These are phyloP conservation scores for Hipparchia sbordonii DNA, from an alignment of 2,888 invertebrate species.

Conservation along the genomic window DNA sequence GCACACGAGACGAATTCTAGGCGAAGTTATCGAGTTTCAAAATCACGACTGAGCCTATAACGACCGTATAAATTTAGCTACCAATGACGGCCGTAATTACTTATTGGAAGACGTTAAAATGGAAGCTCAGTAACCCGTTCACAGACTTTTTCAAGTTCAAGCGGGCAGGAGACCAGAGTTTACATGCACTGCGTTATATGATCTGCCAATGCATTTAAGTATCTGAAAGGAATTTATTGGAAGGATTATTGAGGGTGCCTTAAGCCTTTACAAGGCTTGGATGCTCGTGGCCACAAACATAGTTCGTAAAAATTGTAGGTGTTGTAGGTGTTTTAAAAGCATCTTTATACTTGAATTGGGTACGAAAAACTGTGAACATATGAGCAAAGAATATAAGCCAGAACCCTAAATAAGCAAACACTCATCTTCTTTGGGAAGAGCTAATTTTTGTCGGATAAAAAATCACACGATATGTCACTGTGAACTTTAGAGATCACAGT, in stretches of 20 bases:
- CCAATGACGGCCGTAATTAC: conserved; percentile 33
- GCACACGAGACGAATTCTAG: conserved; percentile 27
- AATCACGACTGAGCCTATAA: conserved; percentile 35
- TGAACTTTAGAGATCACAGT: too few species aligned
- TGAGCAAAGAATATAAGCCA: neutral
- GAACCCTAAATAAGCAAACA: neutral
- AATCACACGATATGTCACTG: too few species aligned
- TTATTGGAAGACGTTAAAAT: conserved; percentile 18
- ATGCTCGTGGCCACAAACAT: neutral
- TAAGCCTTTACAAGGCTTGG: neutral
- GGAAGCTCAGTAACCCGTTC: conserved; percentile 7
- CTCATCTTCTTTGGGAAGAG: neutral
- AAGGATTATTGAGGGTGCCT: neutral
- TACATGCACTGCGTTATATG: neutral
- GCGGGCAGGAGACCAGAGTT: conserved; percentile 1
- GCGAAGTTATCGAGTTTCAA: conserved; percentile 35
- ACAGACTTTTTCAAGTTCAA: conserved; percentile 7
- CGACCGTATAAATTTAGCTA: conserved; percentile 30
- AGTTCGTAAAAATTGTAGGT: neutral
- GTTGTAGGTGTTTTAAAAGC: too few species aligned
- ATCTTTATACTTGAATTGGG: too few species aligned
- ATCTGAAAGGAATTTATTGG: conserved; percentile 6
- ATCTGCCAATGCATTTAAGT: conserved; percentile 7
- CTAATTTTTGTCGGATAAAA: too few species aligned
- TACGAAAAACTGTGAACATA: too few species aligned